Percentiles rank a stretch among this genome's conserved stretches.
phyloP scores from a whole-genome alignment of 2,113 vertebrate species.

The Anhinga anhinga region DNA sequence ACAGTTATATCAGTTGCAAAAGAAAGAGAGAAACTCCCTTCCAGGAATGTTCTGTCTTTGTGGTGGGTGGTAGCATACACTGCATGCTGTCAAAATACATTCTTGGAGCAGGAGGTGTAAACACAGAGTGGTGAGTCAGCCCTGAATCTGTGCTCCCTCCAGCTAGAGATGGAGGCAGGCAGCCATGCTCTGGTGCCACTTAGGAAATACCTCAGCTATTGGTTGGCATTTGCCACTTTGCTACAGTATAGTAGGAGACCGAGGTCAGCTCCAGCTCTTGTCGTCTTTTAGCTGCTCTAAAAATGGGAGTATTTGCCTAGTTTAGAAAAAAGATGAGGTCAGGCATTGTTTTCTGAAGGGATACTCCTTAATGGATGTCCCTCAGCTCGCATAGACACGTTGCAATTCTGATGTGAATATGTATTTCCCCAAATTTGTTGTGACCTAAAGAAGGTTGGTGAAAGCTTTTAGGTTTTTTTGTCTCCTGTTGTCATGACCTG shows the following conservation, averaged over 20 bases:
- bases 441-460: background rate
- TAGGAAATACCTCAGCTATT: background rate
- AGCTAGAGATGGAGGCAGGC: background rate
- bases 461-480: background rate
- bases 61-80: background rate
- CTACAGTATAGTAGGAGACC: background rate
- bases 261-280: background rate
- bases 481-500: background rate
- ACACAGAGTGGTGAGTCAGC: background rate
- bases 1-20: background rate
- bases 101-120: background rate
- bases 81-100: background rate
- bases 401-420: background rate
- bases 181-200: background rate
- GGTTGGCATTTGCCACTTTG: background rate
- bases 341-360: background rate
- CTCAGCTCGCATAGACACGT: accelerated
- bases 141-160: background rate
- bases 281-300: background rate
- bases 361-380: background rate
- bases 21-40: background rate
- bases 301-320: background rate
- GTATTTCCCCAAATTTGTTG: background rate
- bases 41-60: background rate
- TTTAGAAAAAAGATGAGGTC: background rate